Evolutionary conservation across 2,797 vertebrate genomes (phyloP), one percentile per base, ranked within the genome.

Genomic region (Parambassis ranga): DNA sequence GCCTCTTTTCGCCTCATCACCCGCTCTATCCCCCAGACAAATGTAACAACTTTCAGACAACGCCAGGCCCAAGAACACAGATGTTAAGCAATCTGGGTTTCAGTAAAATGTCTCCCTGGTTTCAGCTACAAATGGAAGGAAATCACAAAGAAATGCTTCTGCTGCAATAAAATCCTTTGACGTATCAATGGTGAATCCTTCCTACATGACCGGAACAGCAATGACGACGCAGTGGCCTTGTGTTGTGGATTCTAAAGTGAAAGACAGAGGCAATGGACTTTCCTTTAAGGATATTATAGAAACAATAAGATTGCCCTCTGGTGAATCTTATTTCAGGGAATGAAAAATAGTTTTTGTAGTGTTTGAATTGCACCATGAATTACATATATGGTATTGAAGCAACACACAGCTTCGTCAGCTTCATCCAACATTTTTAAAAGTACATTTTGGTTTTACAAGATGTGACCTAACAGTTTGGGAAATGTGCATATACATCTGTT

Each of bases 21-120:
- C 60, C 64, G 13, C 50, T 77, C 63, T 58, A 56, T 81, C 75
- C 78, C 65, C 76, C 58, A 75, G 82, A 84, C 75, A 75, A 78
- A 71, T 77, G 71, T 37, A 71, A 74, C 75, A 82, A 79, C 72
- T 85, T 77, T 43, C 44, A 82, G 75, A 82, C 68, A 44, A 74
- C 26, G 8, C 55, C 48, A 63, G 55, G 66, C 71, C 69, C 57
- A 75, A 47, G 39, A 78, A 82, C 75, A 77, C 50, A 78, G 83
- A 79, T 79, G 82, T 74, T 86, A 82, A 81, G 65, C 83, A 88
- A 88, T 90, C 77, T 87, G 75, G 70, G 62, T 83, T 64, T 81
- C 68, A 75, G 60, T 82, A 74, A 85, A 89, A 77, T 42, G 27
- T 62, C 65, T 83, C 79, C 73, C 64, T 77, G 70, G 62, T 71